Evolutionary conservation across 2,888 invertebrate genomes (phyloP).

Genomic region (Macrophya alboannulata): DNA sequence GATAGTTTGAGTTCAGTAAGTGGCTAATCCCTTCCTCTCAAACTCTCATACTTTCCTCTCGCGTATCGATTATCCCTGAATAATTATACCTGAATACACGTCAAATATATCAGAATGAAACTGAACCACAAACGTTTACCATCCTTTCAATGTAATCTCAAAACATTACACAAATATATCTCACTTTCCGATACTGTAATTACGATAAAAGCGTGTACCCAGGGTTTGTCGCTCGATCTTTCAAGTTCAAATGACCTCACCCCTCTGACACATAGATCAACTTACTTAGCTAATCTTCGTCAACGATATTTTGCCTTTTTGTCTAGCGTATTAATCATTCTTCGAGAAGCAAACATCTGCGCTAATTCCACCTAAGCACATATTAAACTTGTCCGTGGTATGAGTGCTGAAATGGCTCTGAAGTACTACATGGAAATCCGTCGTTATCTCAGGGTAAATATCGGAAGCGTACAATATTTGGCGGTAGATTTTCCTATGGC

Average conservation of each 20-base stretch:
- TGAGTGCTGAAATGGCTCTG: not conserved
- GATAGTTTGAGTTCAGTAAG: not conserved
- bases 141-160: not conserved
- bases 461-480: constrained; percentile 17
- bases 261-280: not conserved
- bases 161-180: not conserved
- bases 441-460: constrained; percentile 18
- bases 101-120: not conserved
- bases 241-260: not conserved
- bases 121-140: not conserved
- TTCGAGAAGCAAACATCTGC: not conserved
- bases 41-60: not conserved
- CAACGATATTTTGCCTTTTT: not conserved
- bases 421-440: constrained; percentile 1
- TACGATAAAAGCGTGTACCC: not conserved
- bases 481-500: constrained; percentile 21
- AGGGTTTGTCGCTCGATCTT: not conserved
- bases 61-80: constrained; percentile 37
- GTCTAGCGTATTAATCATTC: not conserved
- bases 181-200: not conserved
- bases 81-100: constrained; percentile 10
- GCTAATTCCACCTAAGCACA: not conserved
- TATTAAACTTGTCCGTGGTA: not conserved
- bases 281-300: not conserved
- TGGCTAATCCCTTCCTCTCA: not conserved